A percentile compares a stretch with the other conserved stretches of the same genome.
phyloP scores from a whole-genome alignment of 1,140 invertebrate genomes.

The Samia ricini region DNA sequence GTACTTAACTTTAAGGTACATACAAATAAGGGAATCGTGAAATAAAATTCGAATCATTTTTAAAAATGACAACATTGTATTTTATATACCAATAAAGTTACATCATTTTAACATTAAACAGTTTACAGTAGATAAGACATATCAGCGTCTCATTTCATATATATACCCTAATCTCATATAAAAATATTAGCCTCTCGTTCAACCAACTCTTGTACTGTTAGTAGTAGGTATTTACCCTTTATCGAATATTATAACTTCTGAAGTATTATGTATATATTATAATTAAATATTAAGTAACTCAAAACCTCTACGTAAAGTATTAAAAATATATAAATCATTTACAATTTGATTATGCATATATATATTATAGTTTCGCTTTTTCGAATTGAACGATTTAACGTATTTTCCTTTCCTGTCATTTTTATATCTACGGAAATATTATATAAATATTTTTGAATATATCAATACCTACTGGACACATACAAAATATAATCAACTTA shows the following conservation, averaged over 20 bases:
- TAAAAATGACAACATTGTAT: constrained; percentile 73
- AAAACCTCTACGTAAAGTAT: not conserved
- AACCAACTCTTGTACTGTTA: constrained; percentile 47
- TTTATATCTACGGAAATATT: too few relatives aligned
- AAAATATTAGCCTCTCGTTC: constrained; percentile 56
- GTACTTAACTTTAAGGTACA: not conserved
- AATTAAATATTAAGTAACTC: not conserved
- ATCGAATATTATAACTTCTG: constrained; percentile 4
- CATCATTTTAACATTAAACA: constrained; percentile 41
- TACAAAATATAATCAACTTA: too few relatives aligned
- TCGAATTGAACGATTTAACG: too few relatives aligned
- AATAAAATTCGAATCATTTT: constrained; percentile 8
- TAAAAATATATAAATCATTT: not conserved
- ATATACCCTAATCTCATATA: constrained; percentile 54
- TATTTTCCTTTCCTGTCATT: too few relatives aligned
- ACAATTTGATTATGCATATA: not conserved
- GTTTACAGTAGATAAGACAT: constrained; percentile 52
- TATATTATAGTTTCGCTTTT: too few relatives aligned
- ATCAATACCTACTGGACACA: too few relatives aligned
- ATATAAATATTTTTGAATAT: too few relatives aligned
- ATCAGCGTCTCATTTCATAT: constrained; percentile 37
- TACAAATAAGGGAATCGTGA: not conserved
- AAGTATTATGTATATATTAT: constrained; percentile 1
- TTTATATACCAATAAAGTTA: constrained; percentile 60
- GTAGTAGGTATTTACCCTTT: constrained; percentile 12